Evolutionary conservation across 1,140 invertebrate species (phyloP).

Genomic region (Gonioctena quinquepunctata): DNA sequence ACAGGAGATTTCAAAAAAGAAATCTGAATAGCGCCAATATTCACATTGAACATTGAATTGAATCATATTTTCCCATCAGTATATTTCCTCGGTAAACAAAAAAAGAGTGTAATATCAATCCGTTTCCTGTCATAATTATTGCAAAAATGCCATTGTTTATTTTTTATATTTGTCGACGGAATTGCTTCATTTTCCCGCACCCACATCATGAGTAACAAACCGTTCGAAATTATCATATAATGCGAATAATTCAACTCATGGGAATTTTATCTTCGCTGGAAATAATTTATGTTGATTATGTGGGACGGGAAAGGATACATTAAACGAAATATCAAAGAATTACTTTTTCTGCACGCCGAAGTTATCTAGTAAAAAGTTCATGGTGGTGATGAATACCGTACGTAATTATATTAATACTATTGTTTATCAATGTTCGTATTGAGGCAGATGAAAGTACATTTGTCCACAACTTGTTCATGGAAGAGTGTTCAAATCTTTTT

Average conservation of each 20-base stretch:
- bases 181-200: not conserved
- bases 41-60: too few species aligned
- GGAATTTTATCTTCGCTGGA: not conserved
- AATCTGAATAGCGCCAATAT: too few species aligned
- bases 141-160: not conserved
- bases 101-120: too few species aligned
- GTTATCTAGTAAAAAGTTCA: not conserved
- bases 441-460: too few species aligned
- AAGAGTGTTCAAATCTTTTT: too few species aligned
- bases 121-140: not conserved
- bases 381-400: not conserved
- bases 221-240: not conserved
- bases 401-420: too few species aligned
- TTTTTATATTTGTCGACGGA: not conserved
- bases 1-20: too few species aligned
- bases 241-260: not conserved
- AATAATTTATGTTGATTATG: not conserved
- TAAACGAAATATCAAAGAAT: not conserved
- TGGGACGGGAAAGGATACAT: not conserved
- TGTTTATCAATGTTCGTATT: too few species aligned
- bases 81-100: too few species aligned
- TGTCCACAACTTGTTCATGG: too few species aligned
- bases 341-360: not conserved
- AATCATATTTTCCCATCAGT: too few species aligned
- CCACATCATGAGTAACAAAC: not conserved